Percentiles rank a stretch among this genome's conserved stretches.
Conservation (phyloP, 2,888 invertebrate genomes). For the Pyrocoelia pectoralis region DNA sequence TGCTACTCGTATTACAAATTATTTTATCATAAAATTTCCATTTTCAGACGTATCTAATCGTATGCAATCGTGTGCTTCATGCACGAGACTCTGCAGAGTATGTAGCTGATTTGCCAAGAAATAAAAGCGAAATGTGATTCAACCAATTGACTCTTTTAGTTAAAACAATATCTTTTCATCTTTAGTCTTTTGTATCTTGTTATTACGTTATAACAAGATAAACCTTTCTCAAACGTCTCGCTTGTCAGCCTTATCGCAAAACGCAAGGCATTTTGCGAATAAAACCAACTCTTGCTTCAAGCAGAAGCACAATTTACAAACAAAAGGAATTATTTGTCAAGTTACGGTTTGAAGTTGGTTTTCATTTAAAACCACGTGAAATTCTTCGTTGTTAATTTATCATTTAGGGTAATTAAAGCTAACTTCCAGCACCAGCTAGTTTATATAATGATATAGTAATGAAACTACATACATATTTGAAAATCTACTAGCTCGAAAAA, state of each 20-base stretch:
- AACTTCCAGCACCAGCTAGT: neutral
- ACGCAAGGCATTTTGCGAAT: conserved; percentile 38
- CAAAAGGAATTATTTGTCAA: conserved; percentile 49
- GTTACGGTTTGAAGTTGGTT: conserved; percentile 45
- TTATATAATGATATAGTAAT: neutral
- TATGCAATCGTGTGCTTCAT: no score
- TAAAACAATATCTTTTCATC: conserved; percentile 34
- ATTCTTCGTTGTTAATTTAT: conserved; percentile 3
- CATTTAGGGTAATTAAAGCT: neutral
- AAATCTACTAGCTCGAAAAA: neutral
- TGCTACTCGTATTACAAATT: no score
- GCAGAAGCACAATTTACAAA: conserved; percentile 39
- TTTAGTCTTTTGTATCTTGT: conserved; percentile 43
- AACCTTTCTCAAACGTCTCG: conserved; percentile 40
- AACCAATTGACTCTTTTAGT: conserved; percentile 7
- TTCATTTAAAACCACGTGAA: conserved; percentile 22
- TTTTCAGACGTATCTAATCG: no score
- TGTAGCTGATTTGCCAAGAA: neutral
- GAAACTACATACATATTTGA: neutral
- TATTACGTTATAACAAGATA: conserved; percentile 48
- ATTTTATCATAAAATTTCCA: no score
- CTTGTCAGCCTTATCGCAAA: conserved; percentile 41
- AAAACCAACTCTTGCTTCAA: conserved; percentile 43
- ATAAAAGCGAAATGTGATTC: neutral
- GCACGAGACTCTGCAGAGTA: no score